Percentiles rank a stretch among this genome's conserved stretches.
Conservation (phyloP, 2,113 vertebrate genomes). For the Thymallus thymallus region DNA sequence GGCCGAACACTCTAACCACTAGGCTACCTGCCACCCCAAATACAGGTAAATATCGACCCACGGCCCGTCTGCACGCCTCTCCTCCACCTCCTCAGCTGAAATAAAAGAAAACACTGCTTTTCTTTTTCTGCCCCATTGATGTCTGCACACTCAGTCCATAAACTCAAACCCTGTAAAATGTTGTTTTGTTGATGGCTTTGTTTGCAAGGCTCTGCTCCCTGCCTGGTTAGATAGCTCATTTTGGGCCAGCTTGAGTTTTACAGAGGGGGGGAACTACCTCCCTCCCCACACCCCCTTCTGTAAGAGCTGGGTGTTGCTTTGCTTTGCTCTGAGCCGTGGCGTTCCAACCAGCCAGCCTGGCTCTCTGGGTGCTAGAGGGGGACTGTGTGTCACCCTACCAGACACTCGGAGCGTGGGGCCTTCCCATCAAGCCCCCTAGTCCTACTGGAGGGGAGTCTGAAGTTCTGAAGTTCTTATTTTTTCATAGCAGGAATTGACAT, state of each 20-base stretch:
- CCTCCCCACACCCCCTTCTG: background rate
- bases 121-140: background rate
- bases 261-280: slow-evolving; percentile 21
- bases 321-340: slow-evolving; percentile 5
- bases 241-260: slow-evolving; percentile 13
- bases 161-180: background rate
- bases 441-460: slow-evolving; percentile 66
- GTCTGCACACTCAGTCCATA: slow-evolving; percentile 1
- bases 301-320: slow-evolving; percentile 5
- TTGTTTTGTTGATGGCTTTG: slow-evolving; percentile 13
- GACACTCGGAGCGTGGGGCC: no score
- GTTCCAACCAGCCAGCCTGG: slow-evolving; percentile 40
- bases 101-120: background rate
- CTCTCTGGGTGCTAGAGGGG: slow-evolving; percentile 64
- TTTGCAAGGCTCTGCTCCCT: background rate
- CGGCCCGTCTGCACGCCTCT: no score
- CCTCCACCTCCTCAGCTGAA: background rate
- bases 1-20: no score
- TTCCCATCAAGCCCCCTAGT: background rate
- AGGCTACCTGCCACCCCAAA: no score
- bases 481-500: no score
- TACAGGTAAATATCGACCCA: slow-evolving; percentile 4
- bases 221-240: slow-evolving; percentile 26
- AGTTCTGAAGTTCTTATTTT: no score
- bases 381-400: slow-evolving; percentile 63